Conservation (phyloP, 2,888 invertebrate species). For the Meteorus cinctellus region DNA sequence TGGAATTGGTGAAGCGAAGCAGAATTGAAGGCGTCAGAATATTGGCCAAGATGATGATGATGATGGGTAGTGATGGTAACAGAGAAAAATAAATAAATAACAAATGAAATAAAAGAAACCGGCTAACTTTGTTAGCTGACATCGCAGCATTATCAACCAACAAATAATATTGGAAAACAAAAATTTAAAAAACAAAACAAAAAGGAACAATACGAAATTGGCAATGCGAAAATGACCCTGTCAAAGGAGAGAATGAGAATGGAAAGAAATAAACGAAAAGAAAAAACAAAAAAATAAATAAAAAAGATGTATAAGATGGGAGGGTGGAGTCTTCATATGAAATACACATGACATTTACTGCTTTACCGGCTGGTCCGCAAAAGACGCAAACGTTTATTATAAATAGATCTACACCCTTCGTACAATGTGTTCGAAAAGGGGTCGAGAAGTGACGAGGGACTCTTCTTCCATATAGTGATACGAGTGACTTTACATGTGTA, state of each 20-base stretch:
- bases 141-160: constrained; percentile 64
- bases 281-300: background rate
- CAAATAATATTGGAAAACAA: constrained; percentile 40
- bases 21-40: background rate
- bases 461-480: constrained; percentile 26
- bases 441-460: constrained; percentile 36
- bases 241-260: constrained; percentile 40
- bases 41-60: constrained; percentile 3
- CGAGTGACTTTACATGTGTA: constrained; percentile 9
- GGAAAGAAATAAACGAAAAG: constrained; percentile 44
- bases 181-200: constrained; percentile 46
- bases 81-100: constrained; percentile 10
- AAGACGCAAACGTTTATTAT: constrained; percentile 69
- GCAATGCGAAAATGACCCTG: constrained; percentile 61
- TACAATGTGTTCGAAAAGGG: constrained; percentile 37
- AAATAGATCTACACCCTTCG: constrained; percentile 65
- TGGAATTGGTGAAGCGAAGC: constrained; percentile 1
- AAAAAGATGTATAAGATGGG: constrained; percentile 35
- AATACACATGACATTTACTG: constrained; percentile 73
- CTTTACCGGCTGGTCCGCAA: constrained; percentile 69
- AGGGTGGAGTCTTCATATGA: constrained; percentile 72
- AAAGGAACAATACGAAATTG: constrained; percentile 62
- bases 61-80: constrained; percentile 23
- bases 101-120: constrained; percentile 20
- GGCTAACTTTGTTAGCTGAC: constrained; percentile 51